phyloP scores from a whole-genome alignment of 2,888 invertebrate species.

The Mamestra brassicae region DNA sequence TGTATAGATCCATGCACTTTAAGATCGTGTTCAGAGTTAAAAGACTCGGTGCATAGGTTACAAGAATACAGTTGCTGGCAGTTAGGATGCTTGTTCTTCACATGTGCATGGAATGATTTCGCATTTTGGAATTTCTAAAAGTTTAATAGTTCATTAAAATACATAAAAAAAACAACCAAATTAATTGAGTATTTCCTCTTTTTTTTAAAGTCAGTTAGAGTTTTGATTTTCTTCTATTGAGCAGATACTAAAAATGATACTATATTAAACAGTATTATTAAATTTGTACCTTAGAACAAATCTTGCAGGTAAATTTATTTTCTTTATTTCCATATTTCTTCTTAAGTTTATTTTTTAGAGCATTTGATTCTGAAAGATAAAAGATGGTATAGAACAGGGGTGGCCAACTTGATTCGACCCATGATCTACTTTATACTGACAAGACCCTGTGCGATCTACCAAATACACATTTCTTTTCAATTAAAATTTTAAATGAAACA shows the following conservation, averaged over 20 bases:
- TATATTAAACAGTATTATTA: not conserved
- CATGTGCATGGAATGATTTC: constrained; percentile 73
- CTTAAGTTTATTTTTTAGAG: constrained; percentile 30
- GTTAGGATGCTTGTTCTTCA: constrained; percentile 68
- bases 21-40: constrained; percentile 86
- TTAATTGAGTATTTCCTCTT: no score
- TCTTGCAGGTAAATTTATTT: constrained; percentile 62
- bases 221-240: no score
- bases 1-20: constrained; percentile 87
- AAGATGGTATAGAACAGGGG: not conserved
- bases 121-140: constrained; percentile 79
- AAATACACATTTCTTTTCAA: no score
- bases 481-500: no score
- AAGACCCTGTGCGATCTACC: no score
- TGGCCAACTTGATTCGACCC: no score
- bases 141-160: not conserved
- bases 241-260: not conserved
- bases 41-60: constrained; percentile 84
- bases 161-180: not conserved
- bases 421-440: no score
- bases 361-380: constrained; percentile 50
- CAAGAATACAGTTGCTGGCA: constrained; percentile 75
- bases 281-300: constrained; percentile 71
- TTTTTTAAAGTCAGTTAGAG: no score
- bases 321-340: constrained; percentile 30